These are phyloP conservation scores for Calephelis nemesis DNA, from an alignment of 1,140 invertebrate genomes.

Conservation along the genomic window DNA sequence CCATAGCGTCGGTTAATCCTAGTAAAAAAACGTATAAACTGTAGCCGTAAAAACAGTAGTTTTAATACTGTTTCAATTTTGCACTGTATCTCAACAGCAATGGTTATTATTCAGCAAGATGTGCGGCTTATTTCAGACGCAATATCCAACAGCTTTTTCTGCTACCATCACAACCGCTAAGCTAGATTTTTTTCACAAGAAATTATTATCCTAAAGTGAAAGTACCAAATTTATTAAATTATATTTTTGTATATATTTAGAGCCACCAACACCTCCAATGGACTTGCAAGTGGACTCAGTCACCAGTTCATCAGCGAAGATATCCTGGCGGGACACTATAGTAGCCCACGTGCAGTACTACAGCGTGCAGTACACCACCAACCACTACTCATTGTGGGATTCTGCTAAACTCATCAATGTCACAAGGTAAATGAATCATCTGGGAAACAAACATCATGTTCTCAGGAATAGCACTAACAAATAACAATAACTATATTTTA, in stretches of 20 bases:
- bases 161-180: no score
- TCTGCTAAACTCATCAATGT: conserved; percentile 64
- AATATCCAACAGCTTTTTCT: no score
- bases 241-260: conserved; percentile 40
- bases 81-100: no score
- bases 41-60: no score
- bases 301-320: conserved; percentile 55
- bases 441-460: no score
- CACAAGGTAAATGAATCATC: conserved; percentile 48
- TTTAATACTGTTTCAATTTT: no score
- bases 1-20: no score
- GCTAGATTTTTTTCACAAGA: no score
- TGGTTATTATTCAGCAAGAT: no score
- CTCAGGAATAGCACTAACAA: background rate
- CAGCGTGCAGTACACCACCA: conserved; percentile 62
- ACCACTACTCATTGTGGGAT: conserved; percentile 69
- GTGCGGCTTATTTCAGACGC: no score
- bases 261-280: conserved; percentile 68
- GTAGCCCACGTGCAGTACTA: conserved; percentile 64
- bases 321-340: conserved; percentile 69
- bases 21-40: no score
- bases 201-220: no score
- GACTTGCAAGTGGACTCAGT: conserved; percentile 70
- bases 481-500: background rate
- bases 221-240: background rate